These are phyloP conservation scores for Lampris megalopsis DNA, from an alignment of 2,113 vertebrate genomes.

Conservation along the genomic window DNA sequence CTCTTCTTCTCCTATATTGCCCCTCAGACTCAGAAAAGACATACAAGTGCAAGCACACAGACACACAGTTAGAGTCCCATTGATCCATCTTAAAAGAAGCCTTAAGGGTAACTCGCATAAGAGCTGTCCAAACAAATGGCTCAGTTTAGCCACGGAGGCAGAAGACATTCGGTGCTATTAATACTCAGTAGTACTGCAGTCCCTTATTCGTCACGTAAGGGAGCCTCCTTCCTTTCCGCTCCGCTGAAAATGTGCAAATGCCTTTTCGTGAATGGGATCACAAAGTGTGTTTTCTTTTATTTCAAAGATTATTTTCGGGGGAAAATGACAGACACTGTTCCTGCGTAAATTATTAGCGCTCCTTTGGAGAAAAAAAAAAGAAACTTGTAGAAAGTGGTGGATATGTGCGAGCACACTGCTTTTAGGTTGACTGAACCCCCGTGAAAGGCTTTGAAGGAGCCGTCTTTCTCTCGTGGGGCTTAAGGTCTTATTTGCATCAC, in stretches of 20 bases:
- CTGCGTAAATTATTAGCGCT: conserved; percentile 28
- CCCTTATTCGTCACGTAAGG: conserved; percentile 30
- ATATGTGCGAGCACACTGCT: neutral
- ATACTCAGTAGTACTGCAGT: conserved; percentile 24
- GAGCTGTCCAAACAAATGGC: conserved; percentile 54
- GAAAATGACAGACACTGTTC: conserved; percentile 17
- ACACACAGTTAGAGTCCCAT: conserved; percentile 33
- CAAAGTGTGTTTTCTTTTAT: conserved; percentile 27
- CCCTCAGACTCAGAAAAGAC: conserved; percentile 14
- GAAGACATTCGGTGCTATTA: conserved; percentile 37
- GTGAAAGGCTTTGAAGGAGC: conserved; percentile 1
- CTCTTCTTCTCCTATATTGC: conserved; percentile 1
- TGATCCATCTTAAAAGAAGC: conserved; percentile 71
- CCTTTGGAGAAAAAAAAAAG: neutral
- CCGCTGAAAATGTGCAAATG: conserved; percentile 13
- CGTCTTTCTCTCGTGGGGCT: neutral
- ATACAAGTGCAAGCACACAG: conserved; percentile 24
- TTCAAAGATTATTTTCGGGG: neutral
- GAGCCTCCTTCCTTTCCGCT: conserved; percentile 26
- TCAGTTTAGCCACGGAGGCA: conserved; percentile 40
- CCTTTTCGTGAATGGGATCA: conserved; percentile 38
- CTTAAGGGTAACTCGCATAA: conserved; percentile 51
- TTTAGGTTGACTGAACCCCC: conserved; percentile 11
- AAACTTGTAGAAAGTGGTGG: neutral
- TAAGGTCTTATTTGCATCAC: conserved; percentile 40